Conservation (phyloP, 1,140 invertebrate genomes). For the Melitaea cinxia region DNA sequence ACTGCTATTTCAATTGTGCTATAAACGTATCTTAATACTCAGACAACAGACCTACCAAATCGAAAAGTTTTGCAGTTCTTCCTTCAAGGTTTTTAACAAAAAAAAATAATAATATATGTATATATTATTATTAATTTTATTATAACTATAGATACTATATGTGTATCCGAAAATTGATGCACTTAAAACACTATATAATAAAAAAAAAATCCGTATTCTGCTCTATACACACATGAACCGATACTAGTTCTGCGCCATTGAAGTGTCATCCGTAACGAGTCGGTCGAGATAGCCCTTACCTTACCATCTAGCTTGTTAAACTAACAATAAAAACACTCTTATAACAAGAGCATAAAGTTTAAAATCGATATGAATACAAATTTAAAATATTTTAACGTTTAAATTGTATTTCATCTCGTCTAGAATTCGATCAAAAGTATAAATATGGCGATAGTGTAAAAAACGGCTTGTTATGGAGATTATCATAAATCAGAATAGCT, state of each 20-base stretch:
- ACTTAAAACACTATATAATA: constrained; percentile 5
- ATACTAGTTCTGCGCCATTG: constrained; percentile 45
- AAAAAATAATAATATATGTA: too few species aligned
- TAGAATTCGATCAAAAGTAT: background rate
- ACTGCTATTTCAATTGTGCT: too few species aligned
- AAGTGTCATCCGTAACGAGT: constrained; percentile 62
- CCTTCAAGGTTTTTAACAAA: too few species aligned
- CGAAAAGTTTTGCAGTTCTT: too few species aligned
- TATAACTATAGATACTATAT: too few species aligned
- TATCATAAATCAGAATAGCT: constrained; percentile 25
- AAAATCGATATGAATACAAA: background rate
- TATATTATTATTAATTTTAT: too few species aligned
- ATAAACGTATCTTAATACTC: too few species aligned
- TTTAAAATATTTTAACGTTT: constrained; percentile 4
- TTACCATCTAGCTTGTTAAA: constrained; percentile 51
- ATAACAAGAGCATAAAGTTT: constrained; percentile 9
- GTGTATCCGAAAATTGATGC: background rate
- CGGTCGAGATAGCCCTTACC: constrained; percentile 57
- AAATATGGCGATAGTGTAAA: constrained; percentile 29
- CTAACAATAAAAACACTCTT: constrained; percentile 16
- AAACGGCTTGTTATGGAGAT: constrained; percentile 24
- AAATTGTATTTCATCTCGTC: constrained; percentile 19
- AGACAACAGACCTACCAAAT: too few species aligned
- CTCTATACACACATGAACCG: constrained; percentile 46
- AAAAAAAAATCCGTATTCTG: constrained; percentile 6